Base-by-base conservation (phyloP, 1,140 invertebrate species). In the Tetragnatha versicolor region DNA sequence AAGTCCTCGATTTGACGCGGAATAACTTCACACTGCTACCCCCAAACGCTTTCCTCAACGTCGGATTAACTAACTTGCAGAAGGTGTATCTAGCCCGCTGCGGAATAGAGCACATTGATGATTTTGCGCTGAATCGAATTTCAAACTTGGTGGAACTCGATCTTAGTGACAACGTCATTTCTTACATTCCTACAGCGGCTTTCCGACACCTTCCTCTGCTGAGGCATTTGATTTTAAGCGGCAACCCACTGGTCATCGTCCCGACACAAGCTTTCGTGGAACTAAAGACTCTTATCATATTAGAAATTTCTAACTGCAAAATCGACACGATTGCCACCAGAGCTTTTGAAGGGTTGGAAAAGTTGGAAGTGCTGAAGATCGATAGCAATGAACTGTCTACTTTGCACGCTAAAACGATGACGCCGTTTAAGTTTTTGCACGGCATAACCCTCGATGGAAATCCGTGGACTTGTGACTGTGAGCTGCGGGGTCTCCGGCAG, bases 391-490 rank as follows among this genome's bases (percentile, higher is more conserved):
- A 89, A 80, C 88, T 97, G 70, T 89, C 88, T 22, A 90, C 88
- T 81, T 89, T 94, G 79, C 87, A 89, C 83, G 92, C 91, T 20
- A 88, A 90, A 78, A 90, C 93, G 77, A 87, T 95, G 42, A 91
- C 92, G 2, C 89, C 90, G 72, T 88, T 93, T 75, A 85, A 87
- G 29, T 89, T 89, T 53, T 85, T 96, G 5, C 91, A 93, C 82
- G 93, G 92, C 42, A 91, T 96, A 70, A 66, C 81, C 2, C 61
- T 83, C 10, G 93, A 96, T 81, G 93, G 94, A 70, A 97, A 97
- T 87, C 93, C 93, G 0, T 96, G 94, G 94, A 89, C 91, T 35
- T 97, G 95, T 83, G 94, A 97, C 83, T 97, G 94, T 84, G 90
- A 92, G 22, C 84, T 96, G 66, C 87, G 93, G 25, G 91, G 92